A percentile compares a stretch with the other conserved stretches of the same genome.
These are phyloP conservation scores for Cirrhinus molitorella DNA, from an alignment of 2,797 vertebrate genomes.

Conservation along the genomic window DNA sequence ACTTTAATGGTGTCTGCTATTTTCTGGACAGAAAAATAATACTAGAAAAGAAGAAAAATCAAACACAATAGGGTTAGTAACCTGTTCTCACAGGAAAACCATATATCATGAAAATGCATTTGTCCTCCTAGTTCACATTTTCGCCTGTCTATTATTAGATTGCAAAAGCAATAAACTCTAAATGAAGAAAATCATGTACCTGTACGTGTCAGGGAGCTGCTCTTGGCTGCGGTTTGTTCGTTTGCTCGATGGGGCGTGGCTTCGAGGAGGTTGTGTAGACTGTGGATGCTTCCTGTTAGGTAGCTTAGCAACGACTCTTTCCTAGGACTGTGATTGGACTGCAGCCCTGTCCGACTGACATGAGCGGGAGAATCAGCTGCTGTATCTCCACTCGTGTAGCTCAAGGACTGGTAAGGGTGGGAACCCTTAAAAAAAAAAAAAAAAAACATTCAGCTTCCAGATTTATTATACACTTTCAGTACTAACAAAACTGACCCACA, in stretches of 20 bases:
- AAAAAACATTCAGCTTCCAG: background rate
- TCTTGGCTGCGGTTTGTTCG: constrained; percentile 85
- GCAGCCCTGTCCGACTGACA: constrained; percentile 81
- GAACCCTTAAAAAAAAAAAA: constrained; percentile 81
- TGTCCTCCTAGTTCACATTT: background rate
- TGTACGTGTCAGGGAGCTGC: constrained; percentile 91
- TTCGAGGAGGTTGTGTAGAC: constrained; percentile 95
- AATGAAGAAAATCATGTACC: constrained; percentile 73
- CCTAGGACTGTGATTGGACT: constrained; percentile 91
- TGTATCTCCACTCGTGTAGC: constrained; percentile 97
- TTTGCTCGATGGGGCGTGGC: constrained; percentile 89
- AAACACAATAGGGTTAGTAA: background rate
- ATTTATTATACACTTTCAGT: background rate
- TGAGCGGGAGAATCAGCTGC: constrained; percentile 96
- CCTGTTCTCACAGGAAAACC: background rate
- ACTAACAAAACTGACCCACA: constrained; percentile 6
- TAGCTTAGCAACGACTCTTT: constrained; percentile 98
- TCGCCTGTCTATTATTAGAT: background rate
- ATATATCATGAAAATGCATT: constrained; percentile 1
- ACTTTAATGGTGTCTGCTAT: background rate
- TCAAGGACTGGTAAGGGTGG: constrained; percentile 97
- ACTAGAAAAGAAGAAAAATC: background rate
- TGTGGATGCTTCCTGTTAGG: constrained; percentile 95
- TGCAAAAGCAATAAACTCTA: constrained; percentile 10
- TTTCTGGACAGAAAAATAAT: constrained; percentile 1